Conservation (phyloP, 2,797 vertebrate species). For the Diceros bicornis region DNA sequence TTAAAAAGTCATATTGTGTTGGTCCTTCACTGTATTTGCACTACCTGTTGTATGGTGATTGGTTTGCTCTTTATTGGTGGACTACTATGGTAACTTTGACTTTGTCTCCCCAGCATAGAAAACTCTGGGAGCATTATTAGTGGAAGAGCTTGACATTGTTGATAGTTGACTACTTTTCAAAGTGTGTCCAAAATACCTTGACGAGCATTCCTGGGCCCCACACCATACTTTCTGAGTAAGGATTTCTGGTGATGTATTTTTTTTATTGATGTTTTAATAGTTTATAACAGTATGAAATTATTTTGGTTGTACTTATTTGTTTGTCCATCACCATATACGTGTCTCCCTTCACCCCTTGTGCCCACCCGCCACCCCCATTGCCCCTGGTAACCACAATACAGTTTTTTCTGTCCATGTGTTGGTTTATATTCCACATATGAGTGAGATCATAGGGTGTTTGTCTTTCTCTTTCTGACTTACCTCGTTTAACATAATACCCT, state of each 20-base stretch:
- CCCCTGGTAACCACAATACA: too few relatives aligned
- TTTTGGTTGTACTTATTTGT: too few relatives aligned
- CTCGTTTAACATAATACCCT: too few relatives aligned
- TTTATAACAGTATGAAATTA: too few relatives aligned
- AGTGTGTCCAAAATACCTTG: neutral
- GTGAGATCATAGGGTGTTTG: too few relatives aligned
- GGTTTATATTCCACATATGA: too few relatives aligned
- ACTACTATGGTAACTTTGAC: neutral
- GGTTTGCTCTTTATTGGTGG: neutral
- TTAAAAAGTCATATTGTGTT: neutral
- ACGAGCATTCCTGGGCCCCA: neutral
- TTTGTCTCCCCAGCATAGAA: neutral
- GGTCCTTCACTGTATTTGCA: neutral
- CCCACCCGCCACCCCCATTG: too few relatives aligned
- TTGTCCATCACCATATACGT: too few relatives aligned
- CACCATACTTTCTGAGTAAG: neutral
- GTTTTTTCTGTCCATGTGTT: too few relatives aligned
- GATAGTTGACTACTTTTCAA: neutral
- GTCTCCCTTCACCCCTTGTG: too few relatives aligned
- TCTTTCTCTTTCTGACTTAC: too few relatives aligned
- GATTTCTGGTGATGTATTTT: neutral
- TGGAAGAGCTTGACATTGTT: neutral
- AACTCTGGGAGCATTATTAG: neutral
- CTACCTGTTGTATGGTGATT: neutral
- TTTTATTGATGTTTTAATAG: too few relatives aligned